phyloP scores from a whole-genome alignment of 2,113 vertebrate genomes.

The Peromyscus leucopus region DNA sequence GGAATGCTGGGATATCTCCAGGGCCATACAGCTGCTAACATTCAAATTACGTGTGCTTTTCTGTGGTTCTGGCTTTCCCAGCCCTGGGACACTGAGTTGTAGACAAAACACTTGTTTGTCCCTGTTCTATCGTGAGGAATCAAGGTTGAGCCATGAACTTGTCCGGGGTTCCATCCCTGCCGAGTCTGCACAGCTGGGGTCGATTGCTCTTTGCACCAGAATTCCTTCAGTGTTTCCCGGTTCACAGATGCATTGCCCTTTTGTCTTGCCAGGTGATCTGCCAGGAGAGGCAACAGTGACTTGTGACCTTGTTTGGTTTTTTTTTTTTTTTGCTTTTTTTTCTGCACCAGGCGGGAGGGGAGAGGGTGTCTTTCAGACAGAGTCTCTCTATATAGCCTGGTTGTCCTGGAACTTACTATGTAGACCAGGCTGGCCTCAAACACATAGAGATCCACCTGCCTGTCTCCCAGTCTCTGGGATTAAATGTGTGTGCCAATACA shows the following conservation, averaged over 20 bases:
- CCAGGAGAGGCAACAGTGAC: neutral
- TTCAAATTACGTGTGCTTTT: neutral
- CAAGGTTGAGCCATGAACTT: neutral
- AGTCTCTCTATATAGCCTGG: neutral
- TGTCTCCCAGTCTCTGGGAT: neutral
- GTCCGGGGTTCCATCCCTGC: neutral
- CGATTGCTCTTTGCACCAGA: neutral
- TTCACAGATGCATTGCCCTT: neutral
- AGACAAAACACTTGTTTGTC: neutral
- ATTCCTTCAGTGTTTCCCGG: neutral
- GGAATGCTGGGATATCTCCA: neutral
- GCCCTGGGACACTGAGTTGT: neutral
- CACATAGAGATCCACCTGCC: neutral
- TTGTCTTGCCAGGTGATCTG: slow-evolving; percentile 2
- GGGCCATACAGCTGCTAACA: neutral
- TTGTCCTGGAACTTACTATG: neutral
- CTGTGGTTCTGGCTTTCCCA: neutral
- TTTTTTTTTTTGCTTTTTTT: too few relatives aligned
- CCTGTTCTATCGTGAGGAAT: neutral
- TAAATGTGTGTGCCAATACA: neutral
- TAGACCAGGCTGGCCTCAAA: neutral
- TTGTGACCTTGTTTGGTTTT: neutral
- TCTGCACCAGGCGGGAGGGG: too few relatives aligned
- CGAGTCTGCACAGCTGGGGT: neutral
- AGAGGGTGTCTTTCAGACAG: neutral